Evolutionary conservation across 2,888 invertebrate genomes (phyloP), one percentile per base, ranked within the genome.

Genomic region (Perdita meconis): DNA sequence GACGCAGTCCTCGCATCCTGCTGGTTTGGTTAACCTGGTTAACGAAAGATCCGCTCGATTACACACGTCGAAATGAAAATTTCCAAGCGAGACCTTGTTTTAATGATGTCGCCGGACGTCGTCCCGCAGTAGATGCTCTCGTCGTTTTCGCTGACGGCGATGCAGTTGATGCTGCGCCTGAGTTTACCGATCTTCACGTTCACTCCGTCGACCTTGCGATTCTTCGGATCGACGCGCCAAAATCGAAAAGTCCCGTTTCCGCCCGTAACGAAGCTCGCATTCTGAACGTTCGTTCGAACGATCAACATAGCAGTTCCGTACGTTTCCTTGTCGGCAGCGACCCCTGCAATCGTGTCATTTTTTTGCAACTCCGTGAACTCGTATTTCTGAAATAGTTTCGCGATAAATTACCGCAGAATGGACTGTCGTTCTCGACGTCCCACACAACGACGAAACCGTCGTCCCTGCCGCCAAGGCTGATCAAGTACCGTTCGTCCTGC

Each of bases 361-460:
- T n/a, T n/a, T n/a, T n/a, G n/a, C n/a, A n/a, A n/a, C n/a, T n/a
- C n/a, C n/a, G n/a, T n/a, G n/a, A n/a, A n/a, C n/a, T n/a, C n/a
- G n/a, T n/a, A n/a, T n/a, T n/a, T n/a, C n/a, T n/a, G n/a, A n/a
- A n/a, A n/a, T n/a, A n/a, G n/a, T n/a, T n/a, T n/a, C n/a, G n/a
- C n/a, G 19, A 2, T 5, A 2, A 8, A 36, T 64, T 90, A 89
- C 94, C 94, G 80, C 94, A 94, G 22, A 94, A 87, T 3, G 94
- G 91, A 61, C 92, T 92, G 70, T 92, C 92, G 0, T 93, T 94
- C 42, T 93, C 92, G 80, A 97, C 94, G 90, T 98, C 96, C 95
- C 97, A 98, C 0, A 98, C 95, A 51, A 98, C 96, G 42, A 98
- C 95, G 81, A 96, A 96, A 40, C 97, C 97, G 92, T 98, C 98